Evolutionary conservation across 2,113 vertebrate genomes (phyloP).

Genomic region (Myocastor coypus): DNA sequence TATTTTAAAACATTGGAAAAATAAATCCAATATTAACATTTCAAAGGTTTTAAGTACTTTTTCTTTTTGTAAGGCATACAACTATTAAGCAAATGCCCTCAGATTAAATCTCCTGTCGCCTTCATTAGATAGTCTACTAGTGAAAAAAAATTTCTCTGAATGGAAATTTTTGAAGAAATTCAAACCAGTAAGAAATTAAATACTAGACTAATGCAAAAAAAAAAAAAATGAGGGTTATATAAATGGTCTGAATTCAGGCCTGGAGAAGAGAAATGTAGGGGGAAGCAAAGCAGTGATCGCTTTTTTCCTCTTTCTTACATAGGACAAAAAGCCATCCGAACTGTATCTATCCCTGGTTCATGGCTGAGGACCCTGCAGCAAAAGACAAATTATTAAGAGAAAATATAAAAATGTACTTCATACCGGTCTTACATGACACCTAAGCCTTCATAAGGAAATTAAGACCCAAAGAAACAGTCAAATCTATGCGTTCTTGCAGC

Average conservation of each 20-base stretch:
- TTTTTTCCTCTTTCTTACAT: neutral
- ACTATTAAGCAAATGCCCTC: neutral
- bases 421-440: neutral
- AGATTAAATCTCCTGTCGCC: neutral
- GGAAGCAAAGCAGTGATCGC: neutral
- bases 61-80: neutral
- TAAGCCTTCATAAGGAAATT: neutral
- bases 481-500: no score
- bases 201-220: slow-evolving; percentile 25
- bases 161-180: neutral
- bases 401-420: neutral
- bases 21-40: slow-evolving; percentile 10
- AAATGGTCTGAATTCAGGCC: neutral
- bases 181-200: slow-evolving; percentile 4
- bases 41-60: slow-evolving; percentile 13
- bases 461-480: neutral
- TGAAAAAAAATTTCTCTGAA: neutral
- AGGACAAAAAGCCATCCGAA: neutral
- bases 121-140: neutral
- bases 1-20: slow-evolving; percentile 3
- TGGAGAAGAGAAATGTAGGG: neutral
- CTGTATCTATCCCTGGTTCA: neutral
- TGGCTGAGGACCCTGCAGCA: neutral
- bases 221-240: neutral
- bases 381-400: neutral